Base-by-base conservation (phyloP, 2,888 invertebrate genomes). In the Iphiclides podalirius region DNA sequence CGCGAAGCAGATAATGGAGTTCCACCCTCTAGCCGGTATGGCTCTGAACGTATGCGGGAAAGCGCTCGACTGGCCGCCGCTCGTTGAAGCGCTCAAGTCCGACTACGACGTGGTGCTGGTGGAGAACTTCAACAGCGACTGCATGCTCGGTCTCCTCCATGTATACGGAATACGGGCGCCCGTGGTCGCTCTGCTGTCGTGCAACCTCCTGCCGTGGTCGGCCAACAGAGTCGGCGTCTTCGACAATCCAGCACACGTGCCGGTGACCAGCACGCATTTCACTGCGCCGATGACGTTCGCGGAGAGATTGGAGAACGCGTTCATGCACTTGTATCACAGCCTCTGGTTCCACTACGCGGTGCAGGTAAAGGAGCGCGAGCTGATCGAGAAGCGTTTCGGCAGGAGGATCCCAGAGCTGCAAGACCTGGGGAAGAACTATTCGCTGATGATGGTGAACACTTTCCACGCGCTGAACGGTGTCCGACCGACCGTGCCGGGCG, bases 51-150 rank as follows among this genome's bases (percentile, higher is more conserved):
- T 84, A n/a, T 89, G 89, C 53, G 69, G 72, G 6, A 77, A 75
- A 51, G 59, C 86, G 7, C 74, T 87, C 11, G 73, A 75, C 23
- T 80, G 77, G 59, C 73, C 73, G 6, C 77, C 85, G 1, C 54
- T 89, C 20, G 64, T 69, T 0, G 79, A 79, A 7, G 77, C 75
- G 6, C 52, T 89, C 56, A 70, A 75, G 53, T 70, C 70, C 26
- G 75, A 84, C n/a, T 94, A 92, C 57, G 94, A 94, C 64, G 62
- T 93, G 8, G 71, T 93, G 7, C 66, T 93, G 6, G 82, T 90
- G 14, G 93, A 93, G 66, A 85, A 90, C 54, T 93, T 93, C 56
- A 91, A 90, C 57, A 90, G 91, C 23, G 92, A 93, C 58, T 93
- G 93, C 51, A 90, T 92, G 72, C 55, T 63, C 20, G 62, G 56